Base-by-base conservation (phyloP, 2,797 vertebrate species). In the Rhinoraja longicauda region DNA sequence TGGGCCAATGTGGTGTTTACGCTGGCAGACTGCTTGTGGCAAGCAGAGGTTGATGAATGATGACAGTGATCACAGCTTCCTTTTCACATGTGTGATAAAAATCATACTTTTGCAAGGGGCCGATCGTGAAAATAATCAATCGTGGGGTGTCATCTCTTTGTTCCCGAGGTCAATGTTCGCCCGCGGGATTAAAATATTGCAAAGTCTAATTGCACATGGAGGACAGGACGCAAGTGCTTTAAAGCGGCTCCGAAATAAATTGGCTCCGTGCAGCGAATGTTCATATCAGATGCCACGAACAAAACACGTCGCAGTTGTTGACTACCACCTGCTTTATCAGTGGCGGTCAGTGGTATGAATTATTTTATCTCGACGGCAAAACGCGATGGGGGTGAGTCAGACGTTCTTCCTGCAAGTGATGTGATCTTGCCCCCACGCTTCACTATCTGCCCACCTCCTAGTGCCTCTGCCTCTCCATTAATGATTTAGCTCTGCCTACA, bases 401-500 rank as follows among this genome's bases (percentile, higher is more conserved):
- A 9, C 45, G 12, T 67, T 36, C n/a, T 8, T 86, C 57, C 13
- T 29, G n/a, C 82, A 86, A 86, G 82, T 76, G n/a, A 88, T 67
- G 21, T 67, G 15, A 36, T 36, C 84, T 67, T 72, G 70, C 1
- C n/a, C 9, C 45, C 45, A 1, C 53, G 26, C 81, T 0, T 12
- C 26, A 84, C 21, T 3, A 10, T 2, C 29, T 62, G 32, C n/a
- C 17, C 0, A 29, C 82, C 4, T n/a, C n/a, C n/a, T 0, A 13
- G 62, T 62, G 1, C 84, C 59, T 19, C 84, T 19, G 8, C 84
- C 59, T 32, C 59, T 45, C 1, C 15, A 67, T 36, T 2, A 67
- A 88, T 88, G 64, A 88, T 88, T 88, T 32, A 88, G n/a, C n/a
- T 88, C 5, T n/a, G 84, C 84, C 62, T 62, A 45, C 45, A 45